Percentiles rank a stretch among this genome's conserved stretches.
Conservation (phyloP, 2,797 vertebrate species). For the Eremophila alpestris region DNA sequence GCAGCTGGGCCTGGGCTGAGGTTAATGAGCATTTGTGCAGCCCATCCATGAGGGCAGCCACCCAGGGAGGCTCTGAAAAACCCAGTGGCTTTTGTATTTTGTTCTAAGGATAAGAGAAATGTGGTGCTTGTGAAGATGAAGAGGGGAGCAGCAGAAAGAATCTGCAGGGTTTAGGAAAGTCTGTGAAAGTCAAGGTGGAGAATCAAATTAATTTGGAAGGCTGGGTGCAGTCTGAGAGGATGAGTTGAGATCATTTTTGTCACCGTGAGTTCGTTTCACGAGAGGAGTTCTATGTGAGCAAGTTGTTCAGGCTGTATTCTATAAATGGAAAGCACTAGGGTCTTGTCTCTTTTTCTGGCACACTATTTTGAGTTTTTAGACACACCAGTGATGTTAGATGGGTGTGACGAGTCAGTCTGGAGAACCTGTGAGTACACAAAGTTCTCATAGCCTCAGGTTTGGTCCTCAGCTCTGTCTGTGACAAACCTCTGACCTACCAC, state of each 20-base stretch:
- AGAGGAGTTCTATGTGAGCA: rapidly evolving
- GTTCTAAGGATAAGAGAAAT: background rate
- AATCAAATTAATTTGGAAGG: background rate
- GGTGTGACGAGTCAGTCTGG: rapidly evolving
- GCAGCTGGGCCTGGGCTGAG: background rate
- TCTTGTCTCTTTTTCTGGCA: background rate
- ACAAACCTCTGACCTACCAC: background rate
- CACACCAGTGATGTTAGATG: background rate
- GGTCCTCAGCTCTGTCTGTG: background rate
- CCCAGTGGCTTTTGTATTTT: background rate
- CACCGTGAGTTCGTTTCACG: background rate
- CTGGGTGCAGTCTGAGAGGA: background rate
- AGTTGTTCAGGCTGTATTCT: background rate
- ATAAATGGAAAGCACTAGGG: background rate
- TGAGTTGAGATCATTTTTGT: background rate
- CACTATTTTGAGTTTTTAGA: background rate
- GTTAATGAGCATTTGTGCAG: background rate
- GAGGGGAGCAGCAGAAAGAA: background rate
- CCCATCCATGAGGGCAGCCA: background rate
- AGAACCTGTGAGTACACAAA: background rate
- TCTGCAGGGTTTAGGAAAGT: background rate
- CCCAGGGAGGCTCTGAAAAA: background rate
- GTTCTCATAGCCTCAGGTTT: background rate
- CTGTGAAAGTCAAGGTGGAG: background rate
- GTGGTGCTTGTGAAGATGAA: background rate